Conservation (phyloP, 2,113 vertebrate species). For the Aramus guarauna region DNA sequence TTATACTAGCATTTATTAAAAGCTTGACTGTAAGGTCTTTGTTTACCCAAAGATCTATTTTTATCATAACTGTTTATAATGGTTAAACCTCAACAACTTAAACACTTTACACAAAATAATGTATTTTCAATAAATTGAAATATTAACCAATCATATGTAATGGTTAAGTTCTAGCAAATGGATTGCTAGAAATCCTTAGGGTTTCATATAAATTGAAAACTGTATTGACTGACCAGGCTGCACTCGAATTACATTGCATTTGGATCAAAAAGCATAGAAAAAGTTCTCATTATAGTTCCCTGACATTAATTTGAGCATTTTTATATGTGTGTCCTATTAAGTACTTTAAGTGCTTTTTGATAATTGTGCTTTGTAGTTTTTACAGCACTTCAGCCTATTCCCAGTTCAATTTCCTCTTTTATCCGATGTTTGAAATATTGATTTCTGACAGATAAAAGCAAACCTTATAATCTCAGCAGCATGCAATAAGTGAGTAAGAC, state of each 20-base stretch:
- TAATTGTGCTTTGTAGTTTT: conserved; percentile 99
- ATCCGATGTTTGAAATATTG: conserved; percentile 99
- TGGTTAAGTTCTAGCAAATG: conserved; percentile 82
- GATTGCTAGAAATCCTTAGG: conserved; percentile 76
- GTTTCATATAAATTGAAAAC: conserved; percentile 85
- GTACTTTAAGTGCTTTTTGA: conserved; percentile 99
- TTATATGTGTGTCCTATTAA: conserved; percentile 99
- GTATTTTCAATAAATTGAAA: conserved; percentile 89
- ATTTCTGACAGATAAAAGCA: conserved; percentile 99
- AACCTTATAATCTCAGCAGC: conserved; percentile 99
- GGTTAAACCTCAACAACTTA: conserved; percentile 75
- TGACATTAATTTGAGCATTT: conserved; percentile 98
- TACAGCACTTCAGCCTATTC: conserved; percentile 99
- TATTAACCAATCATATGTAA: conserved; percentile 92
- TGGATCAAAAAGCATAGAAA: conserved; percentile 88
- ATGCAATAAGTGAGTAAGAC: conserved; percentile 85
- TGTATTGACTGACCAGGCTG: conserved; percentile 81
- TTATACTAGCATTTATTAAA: conserved; percentile 70
- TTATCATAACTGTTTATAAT: conserved; percentile 79
- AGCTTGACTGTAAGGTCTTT: conserved; percentile 65
- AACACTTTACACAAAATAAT: conserved; percentile 79
- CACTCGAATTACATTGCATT: conserved; percentile 75
- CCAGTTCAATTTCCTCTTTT: conserved; percentile 99
- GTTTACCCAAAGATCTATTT: conserved; percentile 74
- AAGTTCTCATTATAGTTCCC: conserved; percentile 89